phyloP scores from a whole-genome alignment of 2,113 vertebrate genomes.

The Elachura formosa region DNA sequence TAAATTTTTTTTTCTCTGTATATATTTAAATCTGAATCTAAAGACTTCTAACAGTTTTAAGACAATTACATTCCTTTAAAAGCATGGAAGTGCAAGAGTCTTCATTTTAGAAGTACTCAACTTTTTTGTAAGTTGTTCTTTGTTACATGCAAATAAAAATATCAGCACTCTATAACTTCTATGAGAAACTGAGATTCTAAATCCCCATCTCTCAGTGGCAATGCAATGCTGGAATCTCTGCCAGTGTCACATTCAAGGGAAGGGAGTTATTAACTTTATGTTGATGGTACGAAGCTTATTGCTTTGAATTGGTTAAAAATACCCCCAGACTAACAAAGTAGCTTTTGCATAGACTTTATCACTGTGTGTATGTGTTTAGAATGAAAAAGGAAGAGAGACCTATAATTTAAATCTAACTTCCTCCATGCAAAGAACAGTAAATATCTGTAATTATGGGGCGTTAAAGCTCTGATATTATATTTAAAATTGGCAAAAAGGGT shows the following conservation, averaged over 20 bases:
- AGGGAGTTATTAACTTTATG: neutral
- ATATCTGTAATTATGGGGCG: neutral
- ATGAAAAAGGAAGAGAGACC: neutral
- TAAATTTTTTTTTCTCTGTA: neutral
- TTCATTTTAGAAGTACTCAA: neutral
- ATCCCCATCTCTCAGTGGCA: neutral
- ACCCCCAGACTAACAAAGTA: neutral
- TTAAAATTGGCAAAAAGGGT: neutral
- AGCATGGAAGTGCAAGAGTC: neutral
- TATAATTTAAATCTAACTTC: conserved; percentile 11
- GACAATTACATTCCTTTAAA: neutral
- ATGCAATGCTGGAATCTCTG: neutral
- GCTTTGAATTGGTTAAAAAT: neutral
- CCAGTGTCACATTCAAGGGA: neutral
- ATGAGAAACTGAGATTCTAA: neutral
- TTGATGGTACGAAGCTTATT: neutral
- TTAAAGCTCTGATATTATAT: neutral
- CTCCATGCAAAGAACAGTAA: neutral
- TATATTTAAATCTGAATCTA: neutral
- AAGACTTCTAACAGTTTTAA: neutral
- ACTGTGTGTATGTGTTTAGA: neutral
- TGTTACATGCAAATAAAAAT: neutral
- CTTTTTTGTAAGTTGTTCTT: neutral
- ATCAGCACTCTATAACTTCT: neutral
- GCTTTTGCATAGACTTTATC: neutral